phyloP scores from a whole-genome alignment of 2,113 vertebrate genomes.

The Gasterosteus nipponicus region DNA sequence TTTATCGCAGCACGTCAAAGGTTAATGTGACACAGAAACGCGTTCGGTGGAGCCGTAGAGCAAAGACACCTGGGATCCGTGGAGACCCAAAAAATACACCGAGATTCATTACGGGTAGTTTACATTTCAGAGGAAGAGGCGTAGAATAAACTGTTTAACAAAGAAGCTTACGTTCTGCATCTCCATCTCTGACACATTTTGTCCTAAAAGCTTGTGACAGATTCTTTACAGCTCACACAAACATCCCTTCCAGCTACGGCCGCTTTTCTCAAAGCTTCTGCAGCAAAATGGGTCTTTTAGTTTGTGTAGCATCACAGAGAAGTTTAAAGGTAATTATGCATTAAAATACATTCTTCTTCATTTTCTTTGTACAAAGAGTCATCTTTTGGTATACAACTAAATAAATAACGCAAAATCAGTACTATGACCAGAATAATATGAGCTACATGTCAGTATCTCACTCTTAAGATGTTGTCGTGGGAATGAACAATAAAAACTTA shows the following conservation, averaged over 20 bases:
- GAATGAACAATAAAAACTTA: slow-evolving; percentile 11
- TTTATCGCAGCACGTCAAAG: not conserved
- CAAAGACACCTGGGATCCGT: slow-evolving; percentile 16
- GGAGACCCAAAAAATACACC: slow-evolving; percentile 25
- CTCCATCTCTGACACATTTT: slow-evolving; percentile 16
- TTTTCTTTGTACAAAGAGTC: not conserved
- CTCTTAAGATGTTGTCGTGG: slow-evolving; percentile 12
- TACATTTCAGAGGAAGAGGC: slow-evolving; percentile 48
- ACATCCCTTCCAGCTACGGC: slow-evolving; percentile 40
- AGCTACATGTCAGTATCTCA: slow-evolving; percentile 2
- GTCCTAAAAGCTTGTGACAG: slow-evolving; percentile 37
- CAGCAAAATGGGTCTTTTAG: slow-evolving; percentile 8
- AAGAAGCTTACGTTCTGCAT: slow-evolving; percentile 28
- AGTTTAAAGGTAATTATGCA: not conserved
- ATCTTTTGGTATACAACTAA: not conserved
- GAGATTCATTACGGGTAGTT: slow-evolving; percentile 35
- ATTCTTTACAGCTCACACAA: slow-evolving; percentile 45
- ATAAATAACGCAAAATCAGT: not conserved
- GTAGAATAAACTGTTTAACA: slow-evolving; percentile 63
- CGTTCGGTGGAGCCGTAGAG: slow-evolving; percentile 21
- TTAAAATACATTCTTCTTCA: not conserved
- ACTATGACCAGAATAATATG: not conserved
- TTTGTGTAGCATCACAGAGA: not conserved
- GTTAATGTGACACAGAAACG: slow-evolving; percentile 18
- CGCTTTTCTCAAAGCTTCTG: slow-evolving; percentile 53